Evolutionary conservation across 2,113 vertebrate genomes (phyloP).

Genomic region (Alectura lathami): DNA sequence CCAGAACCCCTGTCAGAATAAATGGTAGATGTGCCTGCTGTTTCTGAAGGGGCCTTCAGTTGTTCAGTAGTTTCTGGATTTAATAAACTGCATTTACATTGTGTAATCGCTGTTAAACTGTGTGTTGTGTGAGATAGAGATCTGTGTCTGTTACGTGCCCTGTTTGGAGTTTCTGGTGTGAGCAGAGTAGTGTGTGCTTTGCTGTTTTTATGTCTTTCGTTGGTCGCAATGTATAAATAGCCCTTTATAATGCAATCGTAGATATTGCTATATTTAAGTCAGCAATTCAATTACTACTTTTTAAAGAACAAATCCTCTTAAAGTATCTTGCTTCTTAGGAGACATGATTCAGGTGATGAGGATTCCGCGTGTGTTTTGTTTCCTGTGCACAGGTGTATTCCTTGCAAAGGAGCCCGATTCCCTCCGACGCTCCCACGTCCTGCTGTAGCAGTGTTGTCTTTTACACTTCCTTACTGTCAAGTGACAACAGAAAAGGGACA

Average conservation of each 20-base stretch:
- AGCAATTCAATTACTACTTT: background rate
- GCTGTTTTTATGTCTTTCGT: background rate
- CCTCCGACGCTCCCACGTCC: slow-evolving; percentile 94
- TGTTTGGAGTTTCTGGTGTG: background rate
- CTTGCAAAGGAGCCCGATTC: slow-evolving; percentile 93
- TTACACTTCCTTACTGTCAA: slow-evolving; percentile 92
- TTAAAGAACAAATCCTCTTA: background rate
- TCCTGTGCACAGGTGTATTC: slow-evolving; percentile 88
- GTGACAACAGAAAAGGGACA: slow-evolving; percentile 92
- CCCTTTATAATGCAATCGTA: background rate
- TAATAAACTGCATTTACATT: background rate
- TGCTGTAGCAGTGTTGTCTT: slow-evolving; percentile 88
- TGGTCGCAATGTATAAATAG: background rate
- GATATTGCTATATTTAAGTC: background rate
- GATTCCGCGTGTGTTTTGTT: background rate
- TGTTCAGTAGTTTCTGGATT: background rate
- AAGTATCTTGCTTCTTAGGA: background rate
- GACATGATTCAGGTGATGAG: background rate
- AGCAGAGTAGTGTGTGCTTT: background rate
- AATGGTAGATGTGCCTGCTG: background rate
- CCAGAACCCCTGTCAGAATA: background rate
- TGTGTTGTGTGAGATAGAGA: background rate
- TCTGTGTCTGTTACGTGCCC: background rate
- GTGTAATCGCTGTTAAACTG: background rate
- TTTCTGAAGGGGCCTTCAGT: background rate